phyloP scores from a whole-genome alignment of 2,888 invertebrate species.

The Drosophila yooni region DNA sequence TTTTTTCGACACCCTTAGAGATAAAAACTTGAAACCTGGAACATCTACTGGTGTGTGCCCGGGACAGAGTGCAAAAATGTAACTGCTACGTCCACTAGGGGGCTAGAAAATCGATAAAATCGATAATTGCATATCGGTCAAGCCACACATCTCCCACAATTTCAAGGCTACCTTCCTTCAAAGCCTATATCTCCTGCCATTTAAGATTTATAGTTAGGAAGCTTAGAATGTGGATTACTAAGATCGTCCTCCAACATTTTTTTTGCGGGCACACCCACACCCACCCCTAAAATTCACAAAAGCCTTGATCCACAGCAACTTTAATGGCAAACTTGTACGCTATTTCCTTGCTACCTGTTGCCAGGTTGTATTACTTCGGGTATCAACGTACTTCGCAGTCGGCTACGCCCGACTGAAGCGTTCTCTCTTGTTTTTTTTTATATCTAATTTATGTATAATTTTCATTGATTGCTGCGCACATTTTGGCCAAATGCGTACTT shows the following conservation, averaged over 20 bases:
- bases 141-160: not conserved
- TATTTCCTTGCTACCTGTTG: not conserved
- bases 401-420: not conserved
- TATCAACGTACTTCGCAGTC: not conserved
- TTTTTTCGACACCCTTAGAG: not conserved
- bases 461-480: conserved; percentile 25
- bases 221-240: not conserved
- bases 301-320: not conserved
- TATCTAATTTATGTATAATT: conserved; percentile 30
- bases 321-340: not conserved
- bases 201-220: not conserved
- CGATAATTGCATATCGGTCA: not conserved
- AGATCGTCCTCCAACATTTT: not conserved
- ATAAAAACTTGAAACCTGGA: not conserved
- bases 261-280: not conserved
- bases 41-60: too few relatives aligned
- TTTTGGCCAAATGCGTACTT: conserved; percentile 22
- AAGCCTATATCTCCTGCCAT: not conserved
- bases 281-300: not conserved
- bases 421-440: conserved; percentile 3
- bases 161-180: not conserved
- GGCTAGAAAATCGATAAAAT: not conserved
- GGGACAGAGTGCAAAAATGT: not conserved
- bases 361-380: not conserved
- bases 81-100: not conserved